Evolutionary conservation across 2,888 invertebrate species (phyloP).

Genomic region (Pyrocoelia pectoralis): DNA sequence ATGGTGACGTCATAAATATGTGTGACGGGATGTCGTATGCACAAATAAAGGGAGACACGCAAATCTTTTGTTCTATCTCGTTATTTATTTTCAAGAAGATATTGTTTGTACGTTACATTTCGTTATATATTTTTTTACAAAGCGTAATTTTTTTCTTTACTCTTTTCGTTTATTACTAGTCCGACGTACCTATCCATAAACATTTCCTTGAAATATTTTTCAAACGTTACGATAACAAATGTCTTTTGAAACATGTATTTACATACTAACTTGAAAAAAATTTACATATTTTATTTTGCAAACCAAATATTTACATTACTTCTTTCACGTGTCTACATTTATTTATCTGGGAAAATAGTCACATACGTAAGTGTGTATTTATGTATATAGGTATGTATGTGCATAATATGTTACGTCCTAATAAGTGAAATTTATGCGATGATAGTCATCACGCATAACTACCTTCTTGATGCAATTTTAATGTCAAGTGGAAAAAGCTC

Average conservation of each 20-base stretch:
- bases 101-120: slow-evolving; percentile 19
- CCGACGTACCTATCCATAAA: background rate
- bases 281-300: slow-evolving; percentile 10
- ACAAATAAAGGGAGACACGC: slow-evolving; percentile 38
- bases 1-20: slow-evolving; percentile 42
- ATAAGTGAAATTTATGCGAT: background rate
- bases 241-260: background rate
- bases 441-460: background rate
- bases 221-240: slow-evolving; percentile 8
- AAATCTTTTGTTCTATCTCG: slow-evolving; percentile 25
- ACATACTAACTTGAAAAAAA: slow-evolving; percentile 2
- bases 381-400: background rate
- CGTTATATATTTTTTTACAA: background rate
- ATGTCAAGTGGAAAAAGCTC: background rate
- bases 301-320: slow-evolving; percentile 6
- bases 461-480: background rate
- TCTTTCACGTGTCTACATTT: slow-evolving; percentile 9
- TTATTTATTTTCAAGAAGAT: slow-evolving; percentile 31
- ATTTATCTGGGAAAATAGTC: background rate
- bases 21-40: slow-evolving; percentile 42
- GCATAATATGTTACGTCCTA: background rate
- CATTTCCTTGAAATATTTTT: slow-evolving; percentile 5
- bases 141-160: background rate
- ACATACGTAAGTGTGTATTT: background rate
- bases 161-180: background rate